Evolutionary conservation across 2,797 vertebrate species (phyloP), one percentile per base, ranked within the genome.

Genomic region (Gadopsis marmoratus): DNA sequence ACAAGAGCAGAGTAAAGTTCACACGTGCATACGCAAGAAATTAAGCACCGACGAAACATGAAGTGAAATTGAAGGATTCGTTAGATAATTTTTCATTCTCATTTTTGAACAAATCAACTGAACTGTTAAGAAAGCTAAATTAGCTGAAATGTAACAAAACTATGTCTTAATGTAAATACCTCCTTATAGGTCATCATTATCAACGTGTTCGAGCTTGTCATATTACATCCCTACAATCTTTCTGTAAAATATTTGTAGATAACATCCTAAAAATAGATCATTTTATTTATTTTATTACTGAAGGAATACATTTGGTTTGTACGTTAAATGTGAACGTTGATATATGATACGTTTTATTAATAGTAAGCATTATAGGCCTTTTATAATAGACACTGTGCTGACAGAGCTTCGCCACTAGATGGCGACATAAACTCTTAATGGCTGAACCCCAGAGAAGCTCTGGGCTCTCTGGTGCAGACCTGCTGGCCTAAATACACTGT

Each of bases 341-440:
- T 56, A 41, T 54, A 41, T 54, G 5, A 51, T 29, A 50, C 23
- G n/a, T 59, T 41, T 21, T n/a, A 21, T 35, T 6, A n/a, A 37
- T 16, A 68, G 23, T 2, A 21, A 3, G 4, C 11, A 53, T 69
- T 8, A 45, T 3, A 23, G n/a, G 9, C 8, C 55, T 60, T 16
- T 37, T 9, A 3, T 48, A 48, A 1, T 11, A 48, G 26, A 31
- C 0, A 3, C 39, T 88, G 94, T 86, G 86, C 72, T 82, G 73
- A 73, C 88, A 56, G 0, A 48, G 17, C 0, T 72, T 2, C 6
- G 17, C 74, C 98, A 93, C 96, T 84, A 97, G 97, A 96, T 98
- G 97, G 96, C 95, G 94, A 96, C 90, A 95, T 61, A 67, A 54
- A 26, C 48, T 73, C 47, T 75, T 4, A 45, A 16, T 64, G 67